A percentile compares a stretch with the other conserved stretches of the same genome.
Evolutionary conservation across 2,888 invertebrate species (phyloP).

Genomic region (Eudasyphora cyanicolor): DNA sequence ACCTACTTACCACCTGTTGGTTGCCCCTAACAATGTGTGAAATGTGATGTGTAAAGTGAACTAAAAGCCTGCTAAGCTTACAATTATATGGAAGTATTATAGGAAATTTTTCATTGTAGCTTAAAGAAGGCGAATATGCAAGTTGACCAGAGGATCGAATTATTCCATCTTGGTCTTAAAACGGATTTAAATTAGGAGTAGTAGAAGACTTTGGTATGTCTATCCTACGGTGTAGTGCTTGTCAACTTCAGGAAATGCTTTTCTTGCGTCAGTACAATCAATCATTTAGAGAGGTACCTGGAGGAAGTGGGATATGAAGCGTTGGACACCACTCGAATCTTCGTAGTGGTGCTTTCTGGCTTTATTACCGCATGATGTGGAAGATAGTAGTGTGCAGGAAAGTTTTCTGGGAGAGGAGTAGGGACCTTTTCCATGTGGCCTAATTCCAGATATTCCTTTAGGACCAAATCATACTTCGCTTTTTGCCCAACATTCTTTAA

Average conservation of each 20-base stretch:
- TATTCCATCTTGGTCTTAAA: neutral
- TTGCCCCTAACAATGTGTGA: slow-evolving; percentile 4
- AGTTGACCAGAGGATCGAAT: neutral
- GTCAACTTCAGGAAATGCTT: neutral
- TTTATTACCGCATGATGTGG: neutral
- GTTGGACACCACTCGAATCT: slow-evolving; percentile 6
- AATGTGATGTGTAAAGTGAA: neutral
- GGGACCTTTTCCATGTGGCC: too few species aligned
- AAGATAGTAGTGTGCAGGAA: neutral
- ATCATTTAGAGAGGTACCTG: neutral
- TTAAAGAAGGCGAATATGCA: neutral
- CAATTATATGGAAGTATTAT: neutral
- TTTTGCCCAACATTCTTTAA: too few species aligned
- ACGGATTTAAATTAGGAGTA: slow-evolving; percentile 7
- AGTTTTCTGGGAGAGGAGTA: neutral
- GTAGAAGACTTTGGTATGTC: neutral
- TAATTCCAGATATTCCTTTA: too few species aligned
- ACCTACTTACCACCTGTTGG: neutral
- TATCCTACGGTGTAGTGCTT: neutral
- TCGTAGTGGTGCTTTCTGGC: slow-evolving; percentile 3
- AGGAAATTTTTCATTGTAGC: neutral
- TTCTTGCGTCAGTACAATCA: neutral
- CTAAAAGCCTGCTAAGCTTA: neutral
- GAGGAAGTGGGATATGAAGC: neutral
- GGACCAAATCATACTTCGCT: too few species aligned